phyloP scores from a whole-genome alignment of 2,113 vertebrate genomes.

The Leucopsar rothschildi region DNA sequence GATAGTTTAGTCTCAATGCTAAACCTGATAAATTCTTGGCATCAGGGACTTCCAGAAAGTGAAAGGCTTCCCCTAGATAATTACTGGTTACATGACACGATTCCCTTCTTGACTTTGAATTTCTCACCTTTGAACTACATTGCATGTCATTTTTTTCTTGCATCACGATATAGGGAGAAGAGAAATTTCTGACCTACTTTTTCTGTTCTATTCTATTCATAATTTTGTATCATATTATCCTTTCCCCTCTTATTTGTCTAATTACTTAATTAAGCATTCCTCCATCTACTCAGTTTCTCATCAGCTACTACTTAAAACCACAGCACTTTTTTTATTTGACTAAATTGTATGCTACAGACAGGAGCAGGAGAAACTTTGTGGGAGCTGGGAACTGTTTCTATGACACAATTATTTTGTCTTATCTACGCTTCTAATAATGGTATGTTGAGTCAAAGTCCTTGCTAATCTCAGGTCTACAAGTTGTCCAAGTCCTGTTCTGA shows the following conservation, averaged over 20 bases:
- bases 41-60: neutral
- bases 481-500: neutral
- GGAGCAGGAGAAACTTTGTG: neutral
- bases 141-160: constrained; percentile 24
- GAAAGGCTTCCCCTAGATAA: constrained; percentile 11
- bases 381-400: neutral
- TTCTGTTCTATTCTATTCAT: neutral
- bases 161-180: neutral
- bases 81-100: neutral
- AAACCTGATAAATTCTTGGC: constrained; percentile 23
- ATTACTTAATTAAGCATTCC: constrained; percentile 44
- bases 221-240: constrained; percentile 10
- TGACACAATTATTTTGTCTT: neutral
- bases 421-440: neutral
- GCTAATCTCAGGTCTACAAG: neutral
- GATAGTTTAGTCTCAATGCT: neutral
- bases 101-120: constrained; percentile 21
- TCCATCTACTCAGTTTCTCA: constrained; percentile 39
- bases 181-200: constrained; percentile 49
- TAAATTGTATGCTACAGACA: neutral
- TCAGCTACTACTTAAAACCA: constrained; percentile 22
- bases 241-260: constrained; percentile 44
- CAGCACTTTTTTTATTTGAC: neutral
- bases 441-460: neutral
- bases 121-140: constrained; percentile 45